Conservation (phyloP, 2,113 vertebrate species). For the Pseudorhombus dupliciocellatus region DNA sequence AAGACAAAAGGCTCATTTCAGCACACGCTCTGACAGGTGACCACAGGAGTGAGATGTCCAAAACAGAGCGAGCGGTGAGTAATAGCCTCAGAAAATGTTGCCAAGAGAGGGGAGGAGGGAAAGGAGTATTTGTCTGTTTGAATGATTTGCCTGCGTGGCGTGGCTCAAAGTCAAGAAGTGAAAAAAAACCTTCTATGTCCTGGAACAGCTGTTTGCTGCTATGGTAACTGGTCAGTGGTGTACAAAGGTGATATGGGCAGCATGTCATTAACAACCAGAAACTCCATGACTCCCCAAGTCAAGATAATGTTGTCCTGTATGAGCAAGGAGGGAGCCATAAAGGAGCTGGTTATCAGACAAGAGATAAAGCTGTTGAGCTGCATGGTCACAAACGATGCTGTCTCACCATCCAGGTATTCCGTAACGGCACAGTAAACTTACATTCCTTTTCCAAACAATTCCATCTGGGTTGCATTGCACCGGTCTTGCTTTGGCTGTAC, state of each 20-base stretch:
- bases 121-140: constrained; percentile 31
- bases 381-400: constrained; percentile 3
- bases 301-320: constrained; percentile 21
- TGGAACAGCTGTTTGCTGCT: constrained; percentile 41
- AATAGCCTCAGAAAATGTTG: constrained; percentile 29
- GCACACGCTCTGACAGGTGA: constrained; percentile 56
- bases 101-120: constrained; percentile 2
- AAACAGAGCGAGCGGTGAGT: constrained; percentile 26
- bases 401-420: constrained; percentile 36
- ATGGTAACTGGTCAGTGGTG: constrained; percentile 44
- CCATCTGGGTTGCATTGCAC: constrained; percentile 34
- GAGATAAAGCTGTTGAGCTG: constrained; percentile 48
- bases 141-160: constrained; percentile 20
- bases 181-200: constrained; percentile 32
- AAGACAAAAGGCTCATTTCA: constrained; percentile 46
- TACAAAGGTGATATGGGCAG: constrained; percentile 40
- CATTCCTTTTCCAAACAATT: constrained; percentile 20
- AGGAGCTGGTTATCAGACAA: constrained; percentile 23
- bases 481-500: constrained; percentile 26
- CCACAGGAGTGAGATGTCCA: constrained; percentile 40
- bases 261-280: constrained; percentile 38
- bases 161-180: constrained; percentile 31
- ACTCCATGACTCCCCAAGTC: constrained; percentile 14
- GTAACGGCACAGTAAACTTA: background rate
- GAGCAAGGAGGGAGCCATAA: constrained; percentile 6